Conservation (phyloP, 2,888 invertebrate species). For the Augochlorella aurata region DNA sequence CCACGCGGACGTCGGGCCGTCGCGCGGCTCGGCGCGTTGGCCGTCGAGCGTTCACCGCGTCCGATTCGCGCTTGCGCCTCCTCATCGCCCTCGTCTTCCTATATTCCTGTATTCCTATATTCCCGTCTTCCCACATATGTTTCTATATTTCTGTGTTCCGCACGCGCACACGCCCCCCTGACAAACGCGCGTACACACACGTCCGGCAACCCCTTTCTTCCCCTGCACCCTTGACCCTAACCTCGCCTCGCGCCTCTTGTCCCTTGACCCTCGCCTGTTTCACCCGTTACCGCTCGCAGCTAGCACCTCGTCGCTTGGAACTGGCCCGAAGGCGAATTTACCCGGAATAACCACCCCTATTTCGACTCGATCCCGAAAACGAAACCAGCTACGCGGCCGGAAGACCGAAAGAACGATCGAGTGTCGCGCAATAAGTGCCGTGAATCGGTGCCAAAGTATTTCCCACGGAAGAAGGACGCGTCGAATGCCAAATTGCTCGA, state of each 20-base stretch:
- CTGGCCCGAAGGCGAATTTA: not conserved
- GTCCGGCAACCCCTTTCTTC: too few species aligned
- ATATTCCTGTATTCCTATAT: too few species aligned
- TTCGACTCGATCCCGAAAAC: not conserved
- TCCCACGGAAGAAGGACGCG: constrained; percentile 8
- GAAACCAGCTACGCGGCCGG: not conserved
- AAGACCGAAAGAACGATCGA: constrained; percentile 5
- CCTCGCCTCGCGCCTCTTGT: not conserved
- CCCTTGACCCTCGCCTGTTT: not conserved
- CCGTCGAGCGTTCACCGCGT: constrained; percentile 67
- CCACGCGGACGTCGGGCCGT: constrained; percentile 72
- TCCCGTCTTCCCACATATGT: too few species aligned
- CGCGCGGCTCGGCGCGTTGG: constrained; percentile 51
- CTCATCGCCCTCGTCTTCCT: not conserved
- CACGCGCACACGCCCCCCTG: too few species aligned
- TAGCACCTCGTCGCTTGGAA: not conserved
- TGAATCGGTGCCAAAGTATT: constrained; percentile 16
- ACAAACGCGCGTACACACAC: too few species aligned
- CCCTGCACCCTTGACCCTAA: not conserved
- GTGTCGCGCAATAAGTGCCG: not conserved
- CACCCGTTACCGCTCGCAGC: not conserved
- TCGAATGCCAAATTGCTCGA: constrained; percentile 15
- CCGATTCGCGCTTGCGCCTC: constrained; percentile 73
- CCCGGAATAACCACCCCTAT: not conserved
- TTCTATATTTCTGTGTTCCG: too few species aligned